Percentiles rank a stretch among this genome's conserved stretches.
Evolutionary conservation across 2,797 vertebrate genomes (phyloP).

Genomic region (Neosilurus mollespiculum): DNA sequence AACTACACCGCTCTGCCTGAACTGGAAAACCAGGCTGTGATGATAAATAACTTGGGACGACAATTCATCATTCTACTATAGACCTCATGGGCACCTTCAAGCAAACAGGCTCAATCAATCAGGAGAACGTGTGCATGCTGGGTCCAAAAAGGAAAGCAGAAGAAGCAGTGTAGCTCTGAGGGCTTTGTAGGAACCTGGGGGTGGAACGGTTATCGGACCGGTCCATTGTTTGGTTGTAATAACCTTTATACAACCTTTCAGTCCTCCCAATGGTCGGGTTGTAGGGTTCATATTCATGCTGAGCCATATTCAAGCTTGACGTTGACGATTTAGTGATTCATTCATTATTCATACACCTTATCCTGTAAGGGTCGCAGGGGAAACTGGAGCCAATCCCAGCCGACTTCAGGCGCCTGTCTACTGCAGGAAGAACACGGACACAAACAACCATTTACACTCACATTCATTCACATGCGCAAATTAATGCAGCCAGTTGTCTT

Average conservation of each 20-base stretch:
- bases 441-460: too few species aligned
- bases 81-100: constrained; percentile 74
- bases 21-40: constrained; percentile 67
- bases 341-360: too few species aligned
- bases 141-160: constrained; percentile 30
- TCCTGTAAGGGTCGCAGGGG: too few species aligned
- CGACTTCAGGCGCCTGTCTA: too few species aligned
- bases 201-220: constrained; percentile 46
- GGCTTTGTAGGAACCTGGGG: constrained; percentile 35
- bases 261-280: constrained; percentile 73
- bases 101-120: constrained; percentile 78
- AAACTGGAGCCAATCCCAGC: too few species aligned
- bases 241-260: constrained; percentile 76
- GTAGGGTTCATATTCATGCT: constrained; percentile 4
- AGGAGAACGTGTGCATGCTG: constrained; percentile 39
- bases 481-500: too few species aligned
- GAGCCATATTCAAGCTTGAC: background rate
- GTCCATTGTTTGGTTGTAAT: constrained; percentile 68
- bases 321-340: background rate
- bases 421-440: too few species aligned
- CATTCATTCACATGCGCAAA: too few species aligned
- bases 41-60: constrained; percentile 73
- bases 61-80: constrained; percentile 75
- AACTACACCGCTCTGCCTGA: constrained; percentile 51
- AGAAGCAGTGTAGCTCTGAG: constrained; percentile 2